Evolutionary conservation across 2,113 vertebrate species (phyloP).

Genomic region (Percina caprodes): DNA sequence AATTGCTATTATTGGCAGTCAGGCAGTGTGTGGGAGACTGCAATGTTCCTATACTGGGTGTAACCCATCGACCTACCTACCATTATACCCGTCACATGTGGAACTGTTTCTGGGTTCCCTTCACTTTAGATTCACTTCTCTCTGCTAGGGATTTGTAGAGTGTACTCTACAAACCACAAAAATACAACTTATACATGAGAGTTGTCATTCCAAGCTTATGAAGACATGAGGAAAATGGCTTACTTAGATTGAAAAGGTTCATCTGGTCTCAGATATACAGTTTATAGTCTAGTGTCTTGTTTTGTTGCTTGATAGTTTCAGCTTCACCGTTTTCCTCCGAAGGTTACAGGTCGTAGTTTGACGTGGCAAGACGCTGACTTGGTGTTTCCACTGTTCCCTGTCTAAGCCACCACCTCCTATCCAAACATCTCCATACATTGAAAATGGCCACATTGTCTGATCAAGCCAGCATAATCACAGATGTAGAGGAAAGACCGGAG

Average conservation of each 20-base stretch:
- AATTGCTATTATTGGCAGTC: slow-evolving; percentile 48
- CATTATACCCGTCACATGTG: slow-evolving; percentile 37
- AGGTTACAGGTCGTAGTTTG: neutral
- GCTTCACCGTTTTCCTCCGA: neutral
- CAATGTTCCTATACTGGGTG: slow-evolving; percentile 43
- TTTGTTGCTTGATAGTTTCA: neutral
- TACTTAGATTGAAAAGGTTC: neutral
- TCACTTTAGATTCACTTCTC: slow-evolving; percentile 10
- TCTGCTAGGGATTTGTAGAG: neutral
- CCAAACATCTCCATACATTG: neutral
- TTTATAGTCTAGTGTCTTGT: neutral
- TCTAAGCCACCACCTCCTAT: neutral
- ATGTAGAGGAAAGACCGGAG: neutral
- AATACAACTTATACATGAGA: slow-evolving; percentile 11
- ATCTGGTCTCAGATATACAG: neutral
- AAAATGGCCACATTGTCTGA: neutral
- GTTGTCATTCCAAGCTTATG: slow-evolving; percentile 1
- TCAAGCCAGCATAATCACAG: neutral
- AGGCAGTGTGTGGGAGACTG: slow-evolving; percentile 39
- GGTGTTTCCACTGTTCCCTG: neutral
- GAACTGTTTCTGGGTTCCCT: slow-evolving; percentile 6
- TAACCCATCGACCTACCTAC: slow-evolving; percentile 36
- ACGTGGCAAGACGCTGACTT: neutral
- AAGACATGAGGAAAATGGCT: neutral
- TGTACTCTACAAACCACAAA: slow-evolving; percentile 7